Conservation (phyloP, 2,797 vertebrate genomes). For the Serranus cabrilla region DNA sequence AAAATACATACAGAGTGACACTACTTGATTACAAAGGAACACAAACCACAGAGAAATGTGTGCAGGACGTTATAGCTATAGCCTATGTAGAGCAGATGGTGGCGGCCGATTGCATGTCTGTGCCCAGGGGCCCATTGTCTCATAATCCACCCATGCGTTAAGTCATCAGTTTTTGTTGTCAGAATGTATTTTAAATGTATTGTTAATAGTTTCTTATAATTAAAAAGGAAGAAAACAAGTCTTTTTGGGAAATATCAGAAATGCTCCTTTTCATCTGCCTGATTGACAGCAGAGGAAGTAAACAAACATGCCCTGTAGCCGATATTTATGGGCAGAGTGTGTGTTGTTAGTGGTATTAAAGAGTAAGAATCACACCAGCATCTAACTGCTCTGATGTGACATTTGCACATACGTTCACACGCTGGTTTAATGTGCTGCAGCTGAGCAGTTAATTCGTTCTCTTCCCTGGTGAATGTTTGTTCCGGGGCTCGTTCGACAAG, state of each 20-base stretch:
- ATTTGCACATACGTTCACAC: neutral
- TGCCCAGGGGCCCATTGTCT: too few species aligned
- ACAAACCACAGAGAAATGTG: too few species aligned
- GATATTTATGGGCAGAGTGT: neutral
- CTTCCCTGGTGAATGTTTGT: neutral
- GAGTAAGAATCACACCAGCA: neutral
- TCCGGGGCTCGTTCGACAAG: neutral
- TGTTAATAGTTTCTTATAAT: slow-evolving; percentile 16
- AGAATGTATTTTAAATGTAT: slow-evolving; percentile 14
- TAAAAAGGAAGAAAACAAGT: slow-evolving; percentile 1
- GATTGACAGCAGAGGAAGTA: slow-evolving; percentile 31
- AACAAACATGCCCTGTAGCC: slow-evolving; percentile 2
- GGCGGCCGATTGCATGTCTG: too few species aligned
- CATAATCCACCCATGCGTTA: too few species aligned
- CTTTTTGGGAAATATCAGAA: neutral
- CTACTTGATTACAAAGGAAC: too few species aligned
- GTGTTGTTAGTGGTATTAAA: neutral
- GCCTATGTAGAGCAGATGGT: too few species aligned
- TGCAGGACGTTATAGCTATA: too few species aligned
- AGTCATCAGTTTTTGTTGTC: neutral
- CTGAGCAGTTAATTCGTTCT: neutral
- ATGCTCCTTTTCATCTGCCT: slow-evolving; percentile 1
- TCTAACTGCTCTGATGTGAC: neutral
- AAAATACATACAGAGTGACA: too few species aligned
- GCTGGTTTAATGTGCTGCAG: neutral